phyloP scores from a whole-genome alignment of 2,113 vertebrate genomes.

The Ramphastos sulfuratus region DNA sequence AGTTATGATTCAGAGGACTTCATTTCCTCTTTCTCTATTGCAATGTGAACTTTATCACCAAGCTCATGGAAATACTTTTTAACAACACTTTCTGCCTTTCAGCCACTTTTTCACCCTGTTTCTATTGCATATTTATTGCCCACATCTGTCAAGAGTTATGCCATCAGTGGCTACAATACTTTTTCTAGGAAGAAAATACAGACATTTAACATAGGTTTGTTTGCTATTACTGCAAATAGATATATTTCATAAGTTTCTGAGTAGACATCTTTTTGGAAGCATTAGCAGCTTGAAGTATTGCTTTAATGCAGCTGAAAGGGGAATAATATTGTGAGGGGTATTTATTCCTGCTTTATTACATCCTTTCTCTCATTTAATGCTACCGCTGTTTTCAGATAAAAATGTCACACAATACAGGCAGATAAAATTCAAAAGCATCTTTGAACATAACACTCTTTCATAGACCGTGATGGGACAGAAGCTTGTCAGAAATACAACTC shows the following conservation, averaged over 20 bases:
- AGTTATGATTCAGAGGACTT: neutral
- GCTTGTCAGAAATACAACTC: neutral
- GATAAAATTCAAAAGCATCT: neutral
- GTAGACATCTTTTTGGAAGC: neutral
- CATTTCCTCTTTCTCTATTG: neutral
- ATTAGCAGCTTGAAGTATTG: neutral
- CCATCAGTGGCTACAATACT: neutral
- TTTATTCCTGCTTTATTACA: neutral
- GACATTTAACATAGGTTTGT: neutral
- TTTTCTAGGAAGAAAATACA: neutral
- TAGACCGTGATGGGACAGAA: neutral
- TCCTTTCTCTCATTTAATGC: neutral
- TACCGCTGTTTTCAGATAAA: neutral
- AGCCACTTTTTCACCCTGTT: neutral
- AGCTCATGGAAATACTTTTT: neutral
- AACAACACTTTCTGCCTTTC: neutral
- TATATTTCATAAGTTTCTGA: neutral
- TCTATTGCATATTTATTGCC: neutral
- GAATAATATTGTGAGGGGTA: neutral
- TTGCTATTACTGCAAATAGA: neutral
- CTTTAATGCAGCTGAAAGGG: neutral
- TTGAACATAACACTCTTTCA: neutral
- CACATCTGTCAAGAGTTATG: neutral
- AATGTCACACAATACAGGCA: fast-evolving
- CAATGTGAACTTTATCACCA: neutral